Base-by-base conservation (phyloP, 2,888 invertebrate species). In the Criorhina ranunculi region DNA sequence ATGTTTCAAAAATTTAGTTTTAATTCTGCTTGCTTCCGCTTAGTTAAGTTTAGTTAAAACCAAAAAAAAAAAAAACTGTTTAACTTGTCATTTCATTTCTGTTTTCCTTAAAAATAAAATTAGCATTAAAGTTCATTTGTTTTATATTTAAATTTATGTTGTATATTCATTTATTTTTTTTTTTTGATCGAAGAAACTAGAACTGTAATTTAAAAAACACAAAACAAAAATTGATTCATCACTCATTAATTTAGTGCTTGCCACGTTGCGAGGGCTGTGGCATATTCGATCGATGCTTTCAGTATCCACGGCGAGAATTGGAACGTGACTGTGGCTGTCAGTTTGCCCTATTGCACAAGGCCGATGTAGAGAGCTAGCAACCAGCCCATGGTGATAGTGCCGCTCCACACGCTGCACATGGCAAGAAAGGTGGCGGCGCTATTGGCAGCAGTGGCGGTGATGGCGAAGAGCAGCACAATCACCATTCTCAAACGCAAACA, bases 281-380 rank as follows among this genome's bases (percentile, higher is more conserved):
- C 92, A 93, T 96, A 88, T 95, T 96, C 94, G 96, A 96, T 93
- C 95, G 95, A 93, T 97, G 96, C 95, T 96, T 96, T 95, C 95
- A 95, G 93, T 96, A 95, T 92, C 95, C 96, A 88, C 94, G 96
- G 89, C 94, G 95, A 91, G 93, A 94, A 88, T 88, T 91, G 89
- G 94, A 94, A 88, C 95, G 96, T 91, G 97, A 97, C 92, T 97
- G 97, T 92, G 96, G 96, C 93, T 97, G 97, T 94, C 96, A 97
- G 93, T 97, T 97, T 93, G 96, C 96, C 90, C 94, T 97, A 91
- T 95, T 97, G 91, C 97, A 97, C 93, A 95, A 96, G 91, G 97
- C 95, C 89, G 95, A 95, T 91, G 95, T 95, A 92, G 90, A 93
- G 90, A 93, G 94, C 94, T 94, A 94, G 92, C 92, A 92, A 90